Conservation (phyloP, 2,113 vertebrate species). For the Ceratotherium simum region DNA sequence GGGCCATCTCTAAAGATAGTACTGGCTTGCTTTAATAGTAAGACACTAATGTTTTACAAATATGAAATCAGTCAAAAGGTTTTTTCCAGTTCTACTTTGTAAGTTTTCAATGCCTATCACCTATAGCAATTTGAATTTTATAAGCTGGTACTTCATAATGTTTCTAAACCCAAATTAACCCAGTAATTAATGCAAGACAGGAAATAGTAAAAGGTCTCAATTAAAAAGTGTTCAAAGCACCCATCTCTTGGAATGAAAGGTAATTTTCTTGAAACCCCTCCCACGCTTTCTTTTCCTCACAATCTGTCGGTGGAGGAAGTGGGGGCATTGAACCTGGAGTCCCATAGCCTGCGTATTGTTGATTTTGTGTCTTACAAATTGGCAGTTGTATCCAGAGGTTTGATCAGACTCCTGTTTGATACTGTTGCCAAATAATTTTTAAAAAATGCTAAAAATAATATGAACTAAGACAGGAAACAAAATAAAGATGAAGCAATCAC, state of each 20-base stretch:
- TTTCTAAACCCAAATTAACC: not conserved
- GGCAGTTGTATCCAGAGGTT: not conserved
- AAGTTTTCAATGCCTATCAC: not conserved
- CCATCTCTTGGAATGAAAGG: not conserved
- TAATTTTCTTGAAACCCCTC: slow-evolving; percentile 3
- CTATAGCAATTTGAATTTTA: not conserved
- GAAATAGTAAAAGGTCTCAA: not conserved
- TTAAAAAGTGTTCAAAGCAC: not conserved
- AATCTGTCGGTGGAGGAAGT: not conserved
- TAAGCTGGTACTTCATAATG: not conserved
- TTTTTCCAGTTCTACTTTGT: not conserved
- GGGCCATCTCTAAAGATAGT: not conserved
- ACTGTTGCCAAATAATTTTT: not conserved
- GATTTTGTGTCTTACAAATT: not conserved
- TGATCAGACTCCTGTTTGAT: not conserved
- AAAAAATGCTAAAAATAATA: slow-evolving; percentile 2
- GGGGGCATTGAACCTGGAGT: not conserved
- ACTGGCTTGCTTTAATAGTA: not conserved
- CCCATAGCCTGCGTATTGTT: not conserved
- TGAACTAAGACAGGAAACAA: not conserved
- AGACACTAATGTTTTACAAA: not conserved
- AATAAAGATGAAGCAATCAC: not conserved
- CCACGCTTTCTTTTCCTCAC: not conserved
- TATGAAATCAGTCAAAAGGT: not conserved
- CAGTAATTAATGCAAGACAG: not conserved